Evolutionary conservation across 2,888 invertebrate genomes (phyloP), one percentile per base, ranked within the genome.

Genomic region (Nycteola revayana): DNA sequence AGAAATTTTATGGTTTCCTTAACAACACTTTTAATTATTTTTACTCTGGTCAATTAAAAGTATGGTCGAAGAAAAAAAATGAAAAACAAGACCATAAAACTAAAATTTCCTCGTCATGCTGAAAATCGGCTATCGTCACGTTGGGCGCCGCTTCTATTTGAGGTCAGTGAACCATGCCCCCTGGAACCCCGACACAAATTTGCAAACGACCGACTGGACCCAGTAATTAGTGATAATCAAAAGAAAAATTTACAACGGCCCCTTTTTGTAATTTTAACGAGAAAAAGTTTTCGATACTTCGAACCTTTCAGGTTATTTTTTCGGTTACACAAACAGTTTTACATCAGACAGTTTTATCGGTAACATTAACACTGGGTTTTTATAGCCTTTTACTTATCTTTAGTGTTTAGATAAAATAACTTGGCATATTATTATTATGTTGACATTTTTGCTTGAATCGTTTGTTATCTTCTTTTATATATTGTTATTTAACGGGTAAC

Each of bases 211-310:
- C 54, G 48, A 46, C 60, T 59, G 14, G 14, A 63, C 68, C 60
- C 53, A 61, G 75, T 83, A 85, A 85, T 85, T 83, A 83, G 81
- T 77, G 82, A 82, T 80, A 75, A 80, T 82, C 74, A 74, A 51
- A 49, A 44, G 36, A 44, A 69, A 65, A 78, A 74, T 59, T 74
- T 61, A 60, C 61, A 68, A 61, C 54, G 52, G 60, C 56, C 39
- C 61, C 70, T 66, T 64, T 68, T 64, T 60, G 49, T 47, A 60
- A 62, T 72, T 70, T 69, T 68, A 74, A 78, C 63, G 63, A 75
- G 66, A 42, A 53, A 57, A 72, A 73, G 58, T 71, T 67, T 49
- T 32, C 10, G 10, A 47, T 38, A 53, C 42, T 49, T 36, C 36
- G 28, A 36, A 29, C 25, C 24, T 36, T 49, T n/a, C n/a, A 21